These are phyloP conservation scores for Eucera pruinosa DNA, from an alignment of 2,888 invertebrate species.

Conservation along the genomic window DNA sequence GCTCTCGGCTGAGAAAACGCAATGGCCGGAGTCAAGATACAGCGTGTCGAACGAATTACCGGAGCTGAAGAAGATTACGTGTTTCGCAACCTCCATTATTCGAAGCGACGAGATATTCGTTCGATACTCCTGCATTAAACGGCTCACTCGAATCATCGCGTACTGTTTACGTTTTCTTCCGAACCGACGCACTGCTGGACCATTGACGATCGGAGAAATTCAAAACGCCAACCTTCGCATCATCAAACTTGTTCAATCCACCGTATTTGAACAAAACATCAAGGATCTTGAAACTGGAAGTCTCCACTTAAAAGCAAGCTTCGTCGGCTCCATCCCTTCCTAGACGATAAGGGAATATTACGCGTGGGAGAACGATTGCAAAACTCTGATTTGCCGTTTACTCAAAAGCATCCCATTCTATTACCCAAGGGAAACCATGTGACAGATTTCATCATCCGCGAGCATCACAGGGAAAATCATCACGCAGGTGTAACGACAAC, in stretches of 20 bases:
- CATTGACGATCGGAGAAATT: background rate
- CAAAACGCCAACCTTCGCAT: background rate
- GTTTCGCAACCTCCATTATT: background rate
- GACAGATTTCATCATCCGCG: background rate
- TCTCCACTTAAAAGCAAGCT: background rate
- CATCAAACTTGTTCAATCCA: background rate
- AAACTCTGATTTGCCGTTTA: background rate
- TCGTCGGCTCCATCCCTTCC: background rate
- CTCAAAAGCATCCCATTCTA: conserved; percentile 14
- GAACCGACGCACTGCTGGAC: rapidly evolving
- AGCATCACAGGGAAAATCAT: background rate
- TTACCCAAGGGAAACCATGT: background rate
- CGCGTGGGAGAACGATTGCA: background rate
- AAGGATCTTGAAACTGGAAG: background rate
- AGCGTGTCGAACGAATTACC: background rate
- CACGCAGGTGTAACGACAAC: background rate
- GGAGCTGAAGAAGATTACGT: background rate
- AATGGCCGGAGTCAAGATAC: too few relatives aligned
- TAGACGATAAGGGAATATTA: too few relatives aligned
- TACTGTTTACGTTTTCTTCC: background rate
- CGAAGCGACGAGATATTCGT: background rate
- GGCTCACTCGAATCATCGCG: background rate
- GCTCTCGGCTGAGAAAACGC: too few relatives aligned
- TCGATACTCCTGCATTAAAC: background rate
- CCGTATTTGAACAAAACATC: background rate